Evolutionary conservation across 2,797 vertebrate genomes (phyloP).

Genomic region (Enteromius argenteus): DNA sequence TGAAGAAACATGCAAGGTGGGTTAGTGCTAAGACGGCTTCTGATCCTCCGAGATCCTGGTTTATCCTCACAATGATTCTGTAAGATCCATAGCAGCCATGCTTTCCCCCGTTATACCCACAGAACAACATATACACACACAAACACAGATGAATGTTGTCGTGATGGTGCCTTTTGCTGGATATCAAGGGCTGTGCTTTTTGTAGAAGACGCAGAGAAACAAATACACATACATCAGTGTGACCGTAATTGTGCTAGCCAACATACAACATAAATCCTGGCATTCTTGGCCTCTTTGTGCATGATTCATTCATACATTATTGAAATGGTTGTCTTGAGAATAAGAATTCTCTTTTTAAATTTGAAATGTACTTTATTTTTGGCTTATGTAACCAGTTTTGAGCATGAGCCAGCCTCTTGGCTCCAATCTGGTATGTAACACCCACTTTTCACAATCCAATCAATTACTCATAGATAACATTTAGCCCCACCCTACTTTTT

Average conservation of each 20-base stretch:
- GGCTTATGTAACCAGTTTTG: too few relatives aligned
- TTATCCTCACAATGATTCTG: conserved; percentile 53
- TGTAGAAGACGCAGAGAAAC: neutral
- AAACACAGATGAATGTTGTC: neutral
- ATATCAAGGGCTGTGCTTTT: neutral
- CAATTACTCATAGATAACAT: neutral
- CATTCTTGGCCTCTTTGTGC: neutral
- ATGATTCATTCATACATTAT: neutral
- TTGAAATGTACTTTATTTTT: neutral
- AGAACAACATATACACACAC: neutral
- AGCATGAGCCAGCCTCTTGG: too few relatives aligned
- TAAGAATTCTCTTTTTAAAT: neutral
- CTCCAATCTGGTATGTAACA: neutral
- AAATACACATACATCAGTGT: neutral
- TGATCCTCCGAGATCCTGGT: conserved; percentile 60
- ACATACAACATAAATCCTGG: neutral
- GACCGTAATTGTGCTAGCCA: neutral
- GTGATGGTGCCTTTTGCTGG: neutral
- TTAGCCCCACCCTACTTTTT: neutral
- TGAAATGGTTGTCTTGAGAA: neutral
- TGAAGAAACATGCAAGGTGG: conserved; percentile 68
- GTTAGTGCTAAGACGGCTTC: conserved; percentile 67
- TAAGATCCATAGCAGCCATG: conserved; percentile 50
- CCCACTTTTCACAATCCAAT: neutral
- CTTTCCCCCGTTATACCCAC: neutral